Conservation (phyloP, 2,888 invertebrate species). For the Diarsia mendica region DNA sequence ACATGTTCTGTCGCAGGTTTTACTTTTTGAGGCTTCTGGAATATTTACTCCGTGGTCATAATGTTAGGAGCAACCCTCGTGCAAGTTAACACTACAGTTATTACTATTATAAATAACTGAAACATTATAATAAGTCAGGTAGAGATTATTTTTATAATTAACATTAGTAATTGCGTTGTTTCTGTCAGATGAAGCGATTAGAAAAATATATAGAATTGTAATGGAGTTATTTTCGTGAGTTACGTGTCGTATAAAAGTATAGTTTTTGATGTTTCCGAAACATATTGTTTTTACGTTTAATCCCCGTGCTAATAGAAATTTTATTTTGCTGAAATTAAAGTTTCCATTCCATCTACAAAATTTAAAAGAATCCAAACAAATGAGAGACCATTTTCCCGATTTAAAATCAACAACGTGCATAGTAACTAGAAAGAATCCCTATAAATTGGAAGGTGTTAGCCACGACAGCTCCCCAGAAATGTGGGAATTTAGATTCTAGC, state of each 20-base stretch:
- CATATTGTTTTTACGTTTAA: not conserved
- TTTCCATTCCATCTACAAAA: not conserved
- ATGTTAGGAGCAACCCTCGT: slow-evolving; percentile 14
- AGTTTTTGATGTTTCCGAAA: not conserved
- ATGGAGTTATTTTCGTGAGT: slow-evolving; percentile 27
- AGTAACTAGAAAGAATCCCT: slow-evolving; percentile 9
- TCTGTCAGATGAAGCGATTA: slow-evolving; percentile 40
- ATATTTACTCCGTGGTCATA: not conserved
- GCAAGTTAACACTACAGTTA: slow-evolving; percentile 54
- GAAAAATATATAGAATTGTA: slow-evolving; percentile 44
- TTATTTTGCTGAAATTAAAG: not conserved
- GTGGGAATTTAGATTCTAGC: slow-evolving; percentile 17
- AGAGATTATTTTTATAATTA: slow-evolving; percentile 51
- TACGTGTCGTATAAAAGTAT: slow-evolving; percentile 12
- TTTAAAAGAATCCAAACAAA: not conserved
- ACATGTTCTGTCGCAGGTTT: not conserved
- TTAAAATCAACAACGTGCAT: slow-evolving; percentile 3
- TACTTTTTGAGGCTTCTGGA: slow-evolving; percentile 13
- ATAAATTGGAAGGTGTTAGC: slow-evolving; percentile 36
- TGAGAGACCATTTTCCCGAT: not conserved
- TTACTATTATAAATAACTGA: slow-evolving; percentile 55
- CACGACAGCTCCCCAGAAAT: slow-evolving; percentile 1
- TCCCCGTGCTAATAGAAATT: no score
- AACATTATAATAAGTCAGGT: slow-evolving; percentile 51
- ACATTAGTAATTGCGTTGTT: slow-evolving; percentile 51